Evolutionary conservation across 2,113 vertebrate species (phyloP).

Genomic region (Sylvilagus bachmani): DNA sequence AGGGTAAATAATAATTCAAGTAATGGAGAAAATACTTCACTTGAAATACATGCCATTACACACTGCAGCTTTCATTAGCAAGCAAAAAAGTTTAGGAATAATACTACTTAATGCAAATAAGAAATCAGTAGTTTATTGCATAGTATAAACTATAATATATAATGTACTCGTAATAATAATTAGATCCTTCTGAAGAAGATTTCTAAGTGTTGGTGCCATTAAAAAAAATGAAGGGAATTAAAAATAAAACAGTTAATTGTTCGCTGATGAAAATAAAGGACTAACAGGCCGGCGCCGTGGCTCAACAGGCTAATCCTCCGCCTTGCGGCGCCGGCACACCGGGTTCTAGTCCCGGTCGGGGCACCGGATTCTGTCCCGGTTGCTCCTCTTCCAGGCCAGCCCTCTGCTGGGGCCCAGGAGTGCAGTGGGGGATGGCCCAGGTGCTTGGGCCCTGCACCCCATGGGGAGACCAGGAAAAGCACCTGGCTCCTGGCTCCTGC

Average conservation of each 20-base stretch:
- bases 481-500: too few species aligned
- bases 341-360: too few species aligned
- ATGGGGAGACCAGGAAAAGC: too few species aligned
- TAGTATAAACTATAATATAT: not conserved
- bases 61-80: slow-evolving; percentile 8
- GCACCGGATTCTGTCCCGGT: too few species aligned
- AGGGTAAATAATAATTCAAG: slow-evolving; percentile 11
- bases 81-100: not conserved
- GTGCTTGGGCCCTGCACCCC: too few species aligned
- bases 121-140: not conserved
- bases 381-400: too few species aligned
- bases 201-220: not conserved
- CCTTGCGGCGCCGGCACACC: too few species aligned
- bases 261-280: not conserved
- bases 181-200: slow-evolving; percentile 2
- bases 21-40: not conserved
- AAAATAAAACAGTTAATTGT: slow-evolving; percentile 34
- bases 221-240: slow-evolving; percentile 10
- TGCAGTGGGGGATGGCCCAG: too few species aligned
- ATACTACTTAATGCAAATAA: not conserved
- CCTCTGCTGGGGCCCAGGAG: too few species aligned
- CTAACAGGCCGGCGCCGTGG: too few species aligned
- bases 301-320: too few species aligned
- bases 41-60: not conserved
- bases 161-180: slow-evolving; percentile 9